A percentile compares a stretch with the other conserved stretches of the same genome.
These are phyloP conservation scores for Lutraria lutraria DNA, from an alignment of 2,888 invertebrate genomes.

Conservation along the genomic window DNA sequence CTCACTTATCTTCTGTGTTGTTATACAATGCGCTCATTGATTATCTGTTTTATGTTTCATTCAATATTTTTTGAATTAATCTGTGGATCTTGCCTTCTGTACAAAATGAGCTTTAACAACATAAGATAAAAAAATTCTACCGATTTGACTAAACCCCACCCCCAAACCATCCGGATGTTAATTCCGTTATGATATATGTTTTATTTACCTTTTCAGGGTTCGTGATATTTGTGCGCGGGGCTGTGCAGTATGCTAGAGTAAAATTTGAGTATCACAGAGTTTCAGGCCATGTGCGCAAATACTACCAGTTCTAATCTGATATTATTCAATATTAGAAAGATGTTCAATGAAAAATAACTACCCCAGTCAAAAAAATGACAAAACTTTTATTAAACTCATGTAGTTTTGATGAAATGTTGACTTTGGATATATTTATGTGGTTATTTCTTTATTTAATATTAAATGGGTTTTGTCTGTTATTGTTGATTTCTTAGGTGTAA, in stretches of 20 bases:
- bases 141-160: too few species aligned
- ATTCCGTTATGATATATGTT: too few species aligned
- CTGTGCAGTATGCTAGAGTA: constrained; percentile 84
- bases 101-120: too few species aligned
- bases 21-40: too few species aligned
- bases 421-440: background rate
- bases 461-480: background rate
- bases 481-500: background rate
- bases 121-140: too few species aligned
- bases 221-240: constrained; percentile 85
- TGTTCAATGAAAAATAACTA: constrained; percentile 8
- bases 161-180: too few species aligned
- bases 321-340: background rate
- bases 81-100: too few species aligned
- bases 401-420: background rate
- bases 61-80: too few species aligned
- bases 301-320: constrained; percentile 57
- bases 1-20: too few species aligned
- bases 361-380: background rate
- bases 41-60: too few species aligned
- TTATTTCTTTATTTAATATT: background rate
- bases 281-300: constrained; percentile 74
- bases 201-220: constrained; percentile 84
- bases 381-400: background rate
- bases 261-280: constrained; percentile 84